Evolutionary conservation across 2,888 invertebrate genomes (phyloP).

Genomic region (Nemotelus pantherinus): DNA sequence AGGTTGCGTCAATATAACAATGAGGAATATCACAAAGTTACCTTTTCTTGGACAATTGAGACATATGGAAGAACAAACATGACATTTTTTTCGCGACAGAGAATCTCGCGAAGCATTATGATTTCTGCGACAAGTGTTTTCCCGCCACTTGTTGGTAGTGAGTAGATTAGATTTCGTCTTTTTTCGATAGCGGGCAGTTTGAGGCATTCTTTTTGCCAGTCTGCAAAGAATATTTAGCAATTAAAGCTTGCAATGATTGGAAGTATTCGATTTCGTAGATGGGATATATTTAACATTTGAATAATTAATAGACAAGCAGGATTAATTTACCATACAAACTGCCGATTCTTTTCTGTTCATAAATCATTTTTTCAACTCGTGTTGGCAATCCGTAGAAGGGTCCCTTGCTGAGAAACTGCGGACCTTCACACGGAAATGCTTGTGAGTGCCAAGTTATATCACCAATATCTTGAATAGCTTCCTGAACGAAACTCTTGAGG

Average conservation of each 20-base stretch:
- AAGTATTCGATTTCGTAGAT: neutral
- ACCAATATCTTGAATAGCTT: constrained; percentile 54
- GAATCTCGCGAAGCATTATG: constrained; percentile 85
- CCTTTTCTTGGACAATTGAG: constrained; percentile 97
- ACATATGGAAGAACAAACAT: constrained; percentile 94
- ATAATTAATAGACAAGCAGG: no score
- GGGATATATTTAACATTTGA: no score
- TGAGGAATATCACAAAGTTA: constrained; percentile 57
- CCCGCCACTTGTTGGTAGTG: constrained; percentile 95
- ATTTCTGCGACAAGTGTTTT: constrained; percentile 98
- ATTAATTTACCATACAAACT: constrained; percentile 78
- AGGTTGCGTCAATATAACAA: no score
- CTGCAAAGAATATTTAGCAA: constrained; percentile 64
- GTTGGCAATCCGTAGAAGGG: constrained; percentile 84
- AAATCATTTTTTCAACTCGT: constrained; percentile 75
- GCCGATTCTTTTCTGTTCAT: constrained; percentile 79
- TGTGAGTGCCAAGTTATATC: constrained; percentile 60
- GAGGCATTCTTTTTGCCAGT: constrained; percentile 95
- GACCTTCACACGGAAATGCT: constrained; percentile 54
- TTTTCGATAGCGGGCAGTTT: constrained; percentile 76
- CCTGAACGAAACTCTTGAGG: constrained; percentile 13
- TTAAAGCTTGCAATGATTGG: neutral
- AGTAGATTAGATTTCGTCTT: constrained; percentile 87
- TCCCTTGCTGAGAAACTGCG: constrained; percentile 61
- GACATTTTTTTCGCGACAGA: constrained; percentile 83